phyloP scores from a whole-genome alignment of 1,140 invertebrate genomes.

The Ruditapes philippinarum region DNA sequence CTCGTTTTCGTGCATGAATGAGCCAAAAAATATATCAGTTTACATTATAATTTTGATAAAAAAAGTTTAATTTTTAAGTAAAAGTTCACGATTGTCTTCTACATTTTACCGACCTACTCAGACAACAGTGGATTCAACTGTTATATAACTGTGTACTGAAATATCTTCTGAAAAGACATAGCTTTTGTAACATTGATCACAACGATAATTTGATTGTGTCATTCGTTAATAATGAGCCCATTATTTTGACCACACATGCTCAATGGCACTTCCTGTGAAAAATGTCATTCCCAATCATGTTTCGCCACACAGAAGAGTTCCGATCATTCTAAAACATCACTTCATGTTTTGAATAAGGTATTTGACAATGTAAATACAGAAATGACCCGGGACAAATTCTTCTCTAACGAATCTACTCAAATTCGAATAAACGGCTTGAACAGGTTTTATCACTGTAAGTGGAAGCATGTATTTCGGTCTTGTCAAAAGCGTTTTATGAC shows the following conservation, averaged over 20 bases:
- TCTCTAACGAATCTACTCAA: constrained; percentile 15
- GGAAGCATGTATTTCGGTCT: constrained; percentile 8
- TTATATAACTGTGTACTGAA: too few species aligned
- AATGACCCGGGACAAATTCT: neutral
- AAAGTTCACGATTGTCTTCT: too few species aligned
- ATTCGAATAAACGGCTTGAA: neutral
- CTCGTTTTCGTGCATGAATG: too few species aligned
- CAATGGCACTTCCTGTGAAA: neutral
- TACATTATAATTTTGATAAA: too few species aligned
- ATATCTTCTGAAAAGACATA: too few species aligned
- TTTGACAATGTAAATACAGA: constrained; percentile 15
- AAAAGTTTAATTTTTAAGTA: too few species aligned
- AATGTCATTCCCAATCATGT: constrained; percentile 17
- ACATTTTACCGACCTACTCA: too few species aligned
- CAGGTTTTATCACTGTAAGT: neutral
- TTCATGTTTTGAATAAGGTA: constrained; percentile 24
- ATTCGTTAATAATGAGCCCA: neutral
- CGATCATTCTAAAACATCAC: constrained; percentile 21
- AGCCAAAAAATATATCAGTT: too few species aligned
- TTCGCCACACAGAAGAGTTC: constrained; percentile 28
- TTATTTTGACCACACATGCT: constrained; percentile 47
- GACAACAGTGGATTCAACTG: too few species aligned
- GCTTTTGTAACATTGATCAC: too few species aligned
- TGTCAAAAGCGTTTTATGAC: constrained; percentile 59
- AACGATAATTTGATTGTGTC: neutral